These are phyloP conservation scores for Limonius californicus DNA, from an alignment of 1,140 invertebrate genomes.

Conservation along the genomic window DNA sequence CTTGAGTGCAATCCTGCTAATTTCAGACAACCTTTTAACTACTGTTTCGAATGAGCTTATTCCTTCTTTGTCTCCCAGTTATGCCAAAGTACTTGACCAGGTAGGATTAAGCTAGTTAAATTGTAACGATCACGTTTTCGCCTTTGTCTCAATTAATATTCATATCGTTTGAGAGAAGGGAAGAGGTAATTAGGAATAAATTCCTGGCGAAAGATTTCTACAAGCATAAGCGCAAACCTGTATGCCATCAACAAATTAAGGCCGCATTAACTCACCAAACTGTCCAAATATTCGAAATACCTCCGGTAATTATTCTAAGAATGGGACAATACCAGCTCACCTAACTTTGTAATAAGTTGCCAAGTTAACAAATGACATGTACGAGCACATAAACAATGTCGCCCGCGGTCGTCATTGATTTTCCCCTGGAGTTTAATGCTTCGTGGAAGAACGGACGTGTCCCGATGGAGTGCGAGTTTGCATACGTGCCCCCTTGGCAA, in stretches of 20 bases:
- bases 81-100: no score
- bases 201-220: neutral
- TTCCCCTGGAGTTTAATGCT: neutral
- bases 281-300: neutral
- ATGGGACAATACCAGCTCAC: neutral
- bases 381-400: neutral
- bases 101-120: no score
- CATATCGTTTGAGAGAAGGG: no score
- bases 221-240: neutral
- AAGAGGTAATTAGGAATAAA: neutral
- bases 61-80: no score
- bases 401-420: neutral
- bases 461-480: neutral
- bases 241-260: neutral
- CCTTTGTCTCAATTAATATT: no score
- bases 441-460: neutral
- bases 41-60: no score
- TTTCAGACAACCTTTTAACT: no score
- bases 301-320: neutral
- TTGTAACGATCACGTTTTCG: no score
- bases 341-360: neutral
- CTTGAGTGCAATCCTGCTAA: no score
- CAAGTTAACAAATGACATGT: neutral
- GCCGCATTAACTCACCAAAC: neutral
- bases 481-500: neutral